These are phyloP conservation scores for Elysia crispata DNA, from an alignment of 2,888 invertebrate species.

Conservation along the genomic window DNA sequence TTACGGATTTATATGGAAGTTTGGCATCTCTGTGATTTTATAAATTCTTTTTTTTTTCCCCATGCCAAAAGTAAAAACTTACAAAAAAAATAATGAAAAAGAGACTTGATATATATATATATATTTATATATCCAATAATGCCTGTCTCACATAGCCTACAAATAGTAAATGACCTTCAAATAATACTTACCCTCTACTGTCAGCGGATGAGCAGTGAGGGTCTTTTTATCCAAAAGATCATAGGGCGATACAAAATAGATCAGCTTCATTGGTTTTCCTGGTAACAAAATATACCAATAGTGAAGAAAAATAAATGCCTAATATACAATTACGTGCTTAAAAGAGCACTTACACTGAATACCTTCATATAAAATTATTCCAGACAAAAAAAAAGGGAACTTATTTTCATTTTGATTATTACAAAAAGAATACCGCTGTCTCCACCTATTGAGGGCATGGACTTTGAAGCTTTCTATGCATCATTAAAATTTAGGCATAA, in stretches of 20 bases:
- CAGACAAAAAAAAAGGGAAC: not conserved
- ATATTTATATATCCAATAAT: too few relatives aligned
- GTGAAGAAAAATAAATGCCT: not conserved
- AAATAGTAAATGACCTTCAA: not conserved
- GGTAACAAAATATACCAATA: slow-evolving; percentile 58
- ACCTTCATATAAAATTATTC: not conserved
- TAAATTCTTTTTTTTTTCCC: too few relatives aligned
- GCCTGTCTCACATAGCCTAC: not conserved
- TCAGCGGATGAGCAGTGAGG: slow-evolving; percentile 86
- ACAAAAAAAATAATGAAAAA: too few relatives aligned
- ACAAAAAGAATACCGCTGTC: not conserved
- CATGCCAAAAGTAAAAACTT: too few relatives aligned
- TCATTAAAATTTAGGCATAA: too few relatives aligned
- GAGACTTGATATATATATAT: too few relatives aligned
- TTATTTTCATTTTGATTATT: slow-evolving; percentile 26
- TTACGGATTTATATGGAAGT: too few relatives aligned
- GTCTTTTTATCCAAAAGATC: slow-evolving; percentile 89
- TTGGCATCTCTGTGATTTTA: too few relatives aligned
- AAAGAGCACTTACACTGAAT: not conserved
- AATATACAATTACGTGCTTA: not conserved
- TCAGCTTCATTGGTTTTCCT: slow-evolving; percentile 95
- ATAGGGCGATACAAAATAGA: slow-evolving; percentile 95
- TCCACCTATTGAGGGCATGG: too few relatives aligned
- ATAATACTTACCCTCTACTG: slow-evolving; percentile 81
- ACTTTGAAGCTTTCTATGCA: too few relatives aligned